phyloP scores from a whole-genome alignment of 2,888 invertebrate species.

The Rhaphigaster nebulosa region DNA sequence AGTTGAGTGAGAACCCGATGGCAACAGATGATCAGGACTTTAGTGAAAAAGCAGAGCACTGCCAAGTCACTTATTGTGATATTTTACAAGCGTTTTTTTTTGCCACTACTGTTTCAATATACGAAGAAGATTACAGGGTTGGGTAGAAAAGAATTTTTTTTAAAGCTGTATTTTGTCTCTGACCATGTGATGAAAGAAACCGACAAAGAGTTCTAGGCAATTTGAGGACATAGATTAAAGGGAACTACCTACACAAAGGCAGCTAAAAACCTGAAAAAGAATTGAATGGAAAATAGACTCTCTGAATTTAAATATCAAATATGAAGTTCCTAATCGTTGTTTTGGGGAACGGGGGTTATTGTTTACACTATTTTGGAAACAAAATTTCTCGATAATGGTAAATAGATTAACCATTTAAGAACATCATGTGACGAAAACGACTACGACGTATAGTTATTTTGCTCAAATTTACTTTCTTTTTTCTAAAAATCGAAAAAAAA shows the following conservation, averaged over 20 bases:
- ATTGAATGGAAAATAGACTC: background rate
- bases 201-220: background rate
- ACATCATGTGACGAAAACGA: no score
- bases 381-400: no score
- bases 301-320: background rate
- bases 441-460: no score
- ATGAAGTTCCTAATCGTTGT: background rate
- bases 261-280: background rate
- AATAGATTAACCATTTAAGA: no score
- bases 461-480: no score
- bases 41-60: no score
- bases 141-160: background rate
- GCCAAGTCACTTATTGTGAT: background rate
- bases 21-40: no score
- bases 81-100: background rate
- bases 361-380: no score
- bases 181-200: background rate
- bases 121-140: background rate
- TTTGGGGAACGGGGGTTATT: background rate
- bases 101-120: background rate
- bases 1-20: no score
- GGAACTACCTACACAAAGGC: background rate
- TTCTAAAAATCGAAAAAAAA: no score
- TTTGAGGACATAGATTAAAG: background rate
- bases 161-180: background rate